Base-by-base conservation (phyloP, 2,888 invertebrate species). In the Escarpia spicata region DNA sequence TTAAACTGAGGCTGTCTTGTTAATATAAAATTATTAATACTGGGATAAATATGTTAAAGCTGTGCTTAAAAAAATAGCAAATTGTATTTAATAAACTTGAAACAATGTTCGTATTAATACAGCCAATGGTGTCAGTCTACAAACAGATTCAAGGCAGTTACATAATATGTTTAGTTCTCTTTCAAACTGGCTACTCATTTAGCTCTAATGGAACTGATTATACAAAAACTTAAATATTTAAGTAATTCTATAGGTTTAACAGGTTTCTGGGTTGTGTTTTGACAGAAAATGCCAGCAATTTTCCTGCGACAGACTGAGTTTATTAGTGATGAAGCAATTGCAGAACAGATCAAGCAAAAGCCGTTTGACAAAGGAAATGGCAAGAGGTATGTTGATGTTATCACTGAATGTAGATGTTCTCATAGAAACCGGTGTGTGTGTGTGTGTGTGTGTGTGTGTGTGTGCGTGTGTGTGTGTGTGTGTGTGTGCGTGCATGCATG, bases 281-380 rank as follows among this genome's bases (percentile, higher is more conserved):
- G 91, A 91, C 91, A 91, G 44, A 91, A 43, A 91, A 44, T 91
- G 44, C 91, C 91, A 31, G 43, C 89, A 3, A 26, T 75, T 31
- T 92, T 92, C 90, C 92, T 92, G n/a, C 31, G 92, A 92, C 93
- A 94, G 90, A 94, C 95, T 92, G 95, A 95, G 93, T 95, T 95
- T 92, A 95, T 96, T 43, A 96, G 96, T 94, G 96, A 96, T 94
- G 95, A 95, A 0, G 95, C 95, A 15, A 96, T 96, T 31, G 96
- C 95, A 15, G 93, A 95, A 44, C 95, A 96, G 93, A 94, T 96
- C 15, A 94, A 93, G 92, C 95, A 95, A 91, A 96, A 95, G 93
- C 94, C 95, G 12, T 96, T 95, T 92, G 95, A 95, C 93, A 95
- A 95, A 52, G 96, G 95, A 45, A 95, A 95, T 52, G 96, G 96